phyloP scores from a whole-genome alignment of 1,140 invertebrate species.

The Colletes gigas region DNA sequence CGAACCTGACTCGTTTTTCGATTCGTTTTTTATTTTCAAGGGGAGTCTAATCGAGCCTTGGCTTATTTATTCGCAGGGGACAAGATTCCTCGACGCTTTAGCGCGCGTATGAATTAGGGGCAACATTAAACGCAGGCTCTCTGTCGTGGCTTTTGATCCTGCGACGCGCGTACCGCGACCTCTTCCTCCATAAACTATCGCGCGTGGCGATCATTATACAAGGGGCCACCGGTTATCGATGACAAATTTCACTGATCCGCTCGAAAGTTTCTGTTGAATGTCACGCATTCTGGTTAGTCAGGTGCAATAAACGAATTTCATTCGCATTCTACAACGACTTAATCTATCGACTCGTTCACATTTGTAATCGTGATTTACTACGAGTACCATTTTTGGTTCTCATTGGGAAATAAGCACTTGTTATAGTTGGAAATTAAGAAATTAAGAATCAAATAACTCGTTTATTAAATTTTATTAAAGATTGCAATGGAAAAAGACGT shows the following conservation, averaged over 20 bases:
- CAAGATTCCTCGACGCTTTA: background rate
- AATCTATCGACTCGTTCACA: background rate
- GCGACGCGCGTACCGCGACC: background rate
- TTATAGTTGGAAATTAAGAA: too few relatives aligned
- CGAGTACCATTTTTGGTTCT: too few relatives aligned
- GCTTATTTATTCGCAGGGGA: constrained; percentile 5
- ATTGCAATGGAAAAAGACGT: too few relatives aligned
- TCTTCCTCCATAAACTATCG: constrained; percentile 19
- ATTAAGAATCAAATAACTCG: too few relatives aligned
- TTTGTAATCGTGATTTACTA: too few relatives aligned
- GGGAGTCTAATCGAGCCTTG: constrained; percentile 24
- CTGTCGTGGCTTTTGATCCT: background rate
- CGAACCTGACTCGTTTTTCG: background rate
- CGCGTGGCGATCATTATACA: constrained; percentile 5
- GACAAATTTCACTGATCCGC: constrained; percentile 15
- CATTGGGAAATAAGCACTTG: too few relatives aligned
- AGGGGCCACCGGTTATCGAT: background rate
- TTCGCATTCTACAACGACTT: background rate
- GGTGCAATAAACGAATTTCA: background rate
- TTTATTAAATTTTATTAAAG: too few relatives aligned
- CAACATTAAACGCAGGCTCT: constrained; percentile 25
- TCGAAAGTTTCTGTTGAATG: background rate
- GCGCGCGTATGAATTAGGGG: constrained; percentile 38
- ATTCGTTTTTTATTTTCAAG: constrained; percentile 3
- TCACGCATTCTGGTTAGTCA: background rate